Percentiles rank a stretch among this genome's conserved stretches.
phyloP scores from a whole-genome alignment of 2,113 vertebrate species.

The Zosterops hypoxanthus region DNA sequence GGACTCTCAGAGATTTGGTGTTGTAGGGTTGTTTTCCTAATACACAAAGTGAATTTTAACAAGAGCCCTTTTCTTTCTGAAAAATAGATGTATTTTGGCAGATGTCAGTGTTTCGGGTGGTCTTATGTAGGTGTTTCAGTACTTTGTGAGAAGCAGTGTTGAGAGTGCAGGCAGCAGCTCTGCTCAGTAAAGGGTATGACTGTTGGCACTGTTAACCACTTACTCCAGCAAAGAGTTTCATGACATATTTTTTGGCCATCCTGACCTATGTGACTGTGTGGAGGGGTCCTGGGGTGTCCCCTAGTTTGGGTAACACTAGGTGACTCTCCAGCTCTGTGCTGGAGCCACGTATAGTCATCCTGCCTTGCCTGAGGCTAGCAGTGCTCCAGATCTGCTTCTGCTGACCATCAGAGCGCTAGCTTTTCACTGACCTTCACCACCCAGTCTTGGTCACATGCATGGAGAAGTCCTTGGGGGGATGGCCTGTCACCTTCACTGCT shows the following conservation, averaged over 20 bases:
- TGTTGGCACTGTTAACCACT: not conserved
- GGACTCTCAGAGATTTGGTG: not conserved
- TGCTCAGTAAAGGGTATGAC: not conserved
- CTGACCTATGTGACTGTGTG: not conserved
- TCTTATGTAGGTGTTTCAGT: not conserved
- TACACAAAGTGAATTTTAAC: not conserved
- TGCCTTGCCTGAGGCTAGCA: not conserved
- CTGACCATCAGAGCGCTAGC: not conserved
- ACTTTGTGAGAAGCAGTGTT: not conserved
- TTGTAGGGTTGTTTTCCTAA: not conserved
- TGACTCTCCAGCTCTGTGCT: not conserved
- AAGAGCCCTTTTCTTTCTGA: not conserved
- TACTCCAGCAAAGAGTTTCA: not conserved
- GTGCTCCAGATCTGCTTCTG: not conserved
- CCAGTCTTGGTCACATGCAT: rapidly evolving
- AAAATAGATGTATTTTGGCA: not conserved
- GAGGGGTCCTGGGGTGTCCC: not conserved
- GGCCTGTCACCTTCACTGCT: not conserved
- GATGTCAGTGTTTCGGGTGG: not conserved
- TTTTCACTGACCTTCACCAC: not conserved
- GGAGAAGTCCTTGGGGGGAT: not conserved
- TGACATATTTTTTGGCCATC: not conserved
- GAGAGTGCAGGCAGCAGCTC: rapidly evolving
- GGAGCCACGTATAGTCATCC: rapidly evolving
- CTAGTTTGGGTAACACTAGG: not conserved